Evolutionary conservation across 2,113 vertebrate species (phyloP).

Genomic region (Rhinoderma darwinii): DNA sequence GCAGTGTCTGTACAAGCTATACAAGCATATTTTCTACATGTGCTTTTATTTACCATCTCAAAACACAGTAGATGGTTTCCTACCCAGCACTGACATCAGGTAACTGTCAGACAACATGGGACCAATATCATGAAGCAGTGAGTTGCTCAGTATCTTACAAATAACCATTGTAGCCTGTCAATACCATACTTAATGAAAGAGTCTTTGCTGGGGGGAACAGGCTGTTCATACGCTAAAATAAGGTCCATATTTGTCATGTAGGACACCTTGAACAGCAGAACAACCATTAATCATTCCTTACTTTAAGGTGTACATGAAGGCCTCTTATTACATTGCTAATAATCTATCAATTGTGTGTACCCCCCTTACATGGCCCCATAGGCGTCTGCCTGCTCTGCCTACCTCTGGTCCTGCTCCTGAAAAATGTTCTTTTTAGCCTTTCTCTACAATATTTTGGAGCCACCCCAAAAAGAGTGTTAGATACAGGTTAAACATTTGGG

Average conservation of each 20-base stretch:
- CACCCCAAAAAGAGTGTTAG: neutral
- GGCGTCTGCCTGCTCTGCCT: neutral
- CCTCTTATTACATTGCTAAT: neutral
- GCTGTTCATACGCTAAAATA: neutral
- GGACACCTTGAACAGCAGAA: neutral
- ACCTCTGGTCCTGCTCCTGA: neutral
- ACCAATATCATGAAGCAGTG: neutral
- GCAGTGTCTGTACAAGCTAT: neutral
- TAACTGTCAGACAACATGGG: neutral
- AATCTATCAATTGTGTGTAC: neutral
- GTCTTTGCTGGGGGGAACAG: neutral
- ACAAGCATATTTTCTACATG: neutral
- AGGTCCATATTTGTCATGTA: neutral
- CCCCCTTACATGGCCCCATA: neutral
- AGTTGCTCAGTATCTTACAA: neutral
- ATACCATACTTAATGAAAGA: neutral
- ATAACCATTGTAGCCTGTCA: neutral
- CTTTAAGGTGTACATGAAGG: neutral
- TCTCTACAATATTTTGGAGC: neutral
- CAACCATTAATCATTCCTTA: neutral
- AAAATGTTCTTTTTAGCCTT: neutral
- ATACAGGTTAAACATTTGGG: neutral
- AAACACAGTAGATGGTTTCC: neutral
- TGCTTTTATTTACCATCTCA: neutral
- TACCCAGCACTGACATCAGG: neutral